Conservation (phyloP, 2,888 invertebrate species). For the Melinopterus prodromus region DNA sequence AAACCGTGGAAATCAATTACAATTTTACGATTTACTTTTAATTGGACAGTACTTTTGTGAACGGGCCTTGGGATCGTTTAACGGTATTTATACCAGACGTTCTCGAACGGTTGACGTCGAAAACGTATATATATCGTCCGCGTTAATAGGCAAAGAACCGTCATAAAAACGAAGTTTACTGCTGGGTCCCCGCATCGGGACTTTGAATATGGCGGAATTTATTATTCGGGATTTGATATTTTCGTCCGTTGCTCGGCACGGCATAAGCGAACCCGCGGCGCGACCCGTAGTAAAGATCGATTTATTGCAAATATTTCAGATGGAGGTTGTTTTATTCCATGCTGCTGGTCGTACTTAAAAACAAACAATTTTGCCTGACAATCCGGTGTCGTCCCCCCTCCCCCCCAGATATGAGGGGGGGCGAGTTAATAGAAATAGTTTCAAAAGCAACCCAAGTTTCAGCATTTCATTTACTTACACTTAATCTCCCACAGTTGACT, state of each 20-base stretch:
- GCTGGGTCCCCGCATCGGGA: neutral
- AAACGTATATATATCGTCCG: neutral
- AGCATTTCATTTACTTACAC: neutral
- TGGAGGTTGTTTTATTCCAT: neutral
- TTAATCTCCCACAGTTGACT: neutral
- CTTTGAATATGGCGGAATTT: neutral
- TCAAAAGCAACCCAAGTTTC: neutral
- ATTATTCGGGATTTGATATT: neutral
- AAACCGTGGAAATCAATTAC: too few species aligned
- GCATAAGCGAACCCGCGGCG: neutral
- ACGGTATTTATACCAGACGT: too few species aligned
- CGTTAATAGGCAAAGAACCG: neutral
- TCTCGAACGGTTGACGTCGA: too few species aligned
- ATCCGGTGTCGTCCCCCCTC: too few species aligned
- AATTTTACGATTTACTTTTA: too few species aligned
- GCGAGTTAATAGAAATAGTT: neutral
- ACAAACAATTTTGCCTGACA: neutral
- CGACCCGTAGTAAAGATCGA: neutral
- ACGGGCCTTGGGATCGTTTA: too few species aligned
- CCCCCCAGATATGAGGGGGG: too few species aligned
- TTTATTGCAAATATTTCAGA: neutral
- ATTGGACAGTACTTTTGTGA: too few species aligned
- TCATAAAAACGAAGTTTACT: neutral
- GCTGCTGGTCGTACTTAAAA: neutral
- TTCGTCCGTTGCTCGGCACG: neutral